Evolutionary conservation across 2,888 invertebrate genomes (phyloP).

Genomic region (Aphrophora alni): DNA sequence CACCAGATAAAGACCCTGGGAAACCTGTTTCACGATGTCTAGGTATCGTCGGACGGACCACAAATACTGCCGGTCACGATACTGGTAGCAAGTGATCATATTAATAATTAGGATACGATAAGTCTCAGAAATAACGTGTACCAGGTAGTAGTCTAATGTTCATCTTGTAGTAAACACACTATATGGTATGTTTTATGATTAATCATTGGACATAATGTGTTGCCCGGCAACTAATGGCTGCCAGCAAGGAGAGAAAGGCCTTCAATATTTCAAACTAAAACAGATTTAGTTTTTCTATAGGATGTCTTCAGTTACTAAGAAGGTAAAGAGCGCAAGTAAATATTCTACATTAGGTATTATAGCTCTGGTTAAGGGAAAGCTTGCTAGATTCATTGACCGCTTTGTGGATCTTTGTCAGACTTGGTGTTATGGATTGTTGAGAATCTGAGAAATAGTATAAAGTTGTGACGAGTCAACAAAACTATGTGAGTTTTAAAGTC

Average conservation of each 20-base stretch:
- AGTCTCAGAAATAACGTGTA: no score
- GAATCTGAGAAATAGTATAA: no score
- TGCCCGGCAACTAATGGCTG: constrained; percentile 32
- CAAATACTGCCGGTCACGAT: not conserved
- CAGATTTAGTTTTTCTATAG: not conserved
- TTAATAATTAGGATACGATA: not conserved
- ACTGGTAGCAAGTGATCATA: not conserved
- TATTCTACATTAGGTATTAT: constrained; percentile 25
- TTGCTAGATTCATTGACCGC: not conserved
- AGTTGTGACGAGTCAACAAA: no score
- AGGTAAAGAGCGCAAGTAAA: not conserved
- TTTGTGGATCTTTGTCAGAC: no score
- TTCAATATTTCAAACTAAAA: not conserved
- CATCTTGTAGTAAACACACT: constrained; percentile 29
- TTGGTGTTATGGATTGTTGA: no score
- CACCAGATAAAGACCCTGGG: not conserved
- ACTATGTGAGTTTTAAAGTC: no score
- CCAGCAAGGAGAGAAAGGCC: constrained; percentile 34
- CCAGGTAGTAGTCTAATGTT: no score
- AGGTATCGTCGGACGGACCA: not conserved
- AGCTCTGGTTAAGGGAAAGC: constrained; percentile 23
- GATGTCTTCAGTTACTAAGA: not conserved
- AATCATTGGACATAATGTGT: constrained; percentile 39
- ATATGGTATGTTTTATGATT: constrained; percentile 39
- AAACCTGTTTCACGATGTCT: not conserved